Base-by-base conservation (phyloP, 2,888 invertebrate species). In the Caenorhabditis sp. region DNA sequence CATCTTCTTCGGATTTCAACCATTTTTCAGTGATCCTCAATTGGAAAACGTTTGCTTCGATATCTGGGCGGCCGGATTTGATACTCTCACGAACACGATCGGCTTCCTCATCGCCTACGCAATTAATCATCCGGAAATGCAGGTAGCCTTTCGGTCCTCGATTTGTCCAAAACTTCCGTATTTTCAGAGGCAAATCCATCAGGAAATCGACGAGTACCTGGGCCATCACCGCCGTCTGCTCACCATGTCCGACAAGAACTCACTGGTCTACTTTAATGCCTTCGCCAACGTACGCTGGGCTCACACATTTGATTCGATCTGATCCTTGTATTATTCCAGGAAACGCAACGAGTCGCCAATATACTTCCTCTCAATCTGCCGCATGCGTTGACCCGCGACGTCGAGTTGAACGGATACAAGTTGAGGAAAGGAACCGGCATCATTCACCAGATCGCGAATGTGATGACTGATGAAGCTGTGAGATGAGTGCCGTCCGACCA, bases 371-470 rank as follows among this genome's bases (percentile, higher is more conserved):
- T 68, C 52, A 80, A 78, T 41, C 48, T 80, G 6, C 61, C 65
- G 11, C 80, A 76, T 41, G 62, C 70, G 4, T 37, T 71, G 13
- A 70, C 74, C 2, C 45, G 52, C 62, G 70, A 68, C 22, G 74
- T 78, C 8, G 62, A 55, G 24, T 7, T 80, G 2, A 73, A 70
- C 8, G 80, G 80, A 17, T 74, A 61, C 39, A 32, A 53, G 35
- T 27, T 70, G 46, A 70, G 46, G 26, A 66, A 58, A 9, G 76
- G 75, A 35, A 75, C 75, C 1, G 78, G 63, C 13, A 58, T 80
- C 3, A 72, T 80, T 9, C 71, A 78, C 35, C 80, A 80, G 37
- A 80, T 80, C 20, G 72, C 78, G 7, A 76, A 72, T 17, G 80
- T 80, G 4, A 62, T 80, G 39, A 76, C 68, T 17, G 78, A 80